Evolutionary conservation across 2,797 vertebrate species (phyloP).

Genomic region (Allobates femoralis): DNA sequence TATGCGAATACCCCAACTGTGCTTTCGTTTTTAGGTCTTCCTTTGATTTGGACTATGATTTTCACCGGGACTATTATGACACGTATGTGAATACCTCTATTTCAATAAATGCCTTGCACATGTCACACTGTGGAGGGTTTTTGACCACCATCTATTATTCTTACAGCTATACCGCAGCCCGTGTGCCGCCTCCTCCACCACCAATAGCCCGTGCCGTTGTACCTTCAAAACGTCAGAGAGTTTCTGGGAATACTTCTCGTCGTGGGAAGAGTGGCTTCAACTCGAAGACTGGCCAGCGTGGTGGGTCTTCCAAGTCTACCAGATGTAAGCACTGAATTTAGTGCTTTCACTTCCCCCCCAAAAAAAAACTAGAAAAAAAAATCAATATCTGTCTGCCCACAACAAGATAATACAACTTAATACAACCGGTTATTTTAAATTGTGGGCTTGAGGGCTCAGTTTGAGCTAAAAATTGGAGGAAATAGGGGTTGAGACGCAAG

Average conservation of each 20-base stretch:
- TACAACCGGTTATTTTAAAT: too few species aligned
- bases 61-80: constrained; percentile 93
- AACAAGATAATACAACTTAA: too few species aligned
- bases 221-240: constrained; percentile 88
- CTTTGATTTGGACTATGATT: constrained; percentile 88
- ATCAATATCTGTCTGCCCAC: too few species aligned
- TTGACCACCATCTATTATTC: not conserved
- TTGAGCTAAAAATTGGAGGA: too few species aligned
- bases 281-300: constrained; percentile 88
- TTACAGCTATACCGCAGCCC: constrained; percentile 88
- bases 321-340: constrained; percentile 68
- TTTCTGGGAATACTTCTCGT: constrained; percentile 84
- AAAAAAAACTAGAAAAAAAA: too few species aligned
- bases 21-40: constrained; percentile 68
- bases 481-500: too few species aligned
- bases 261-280: constrained; percentile 89
- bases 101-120: not conserved
- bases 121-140: not conserved
- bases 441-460: too few species aligned
- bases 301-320: constrained; percentile 80
- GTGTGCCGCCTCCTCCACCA: constrained; percentile 85
- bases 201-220: constrained; percentile 87
- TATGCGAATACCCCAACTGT: too few species aligned
- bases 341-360: too few species aligned
- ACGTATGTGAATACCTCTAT: constrained; percentile 74